Percentiles rank a stretch among this genome's conserved stretches.
These are phyloP conservation scores for Lasioglossum vierecki DNA, from an alignment of 2,888 invertebrate species.

Conservation along the genomic window DNA sequence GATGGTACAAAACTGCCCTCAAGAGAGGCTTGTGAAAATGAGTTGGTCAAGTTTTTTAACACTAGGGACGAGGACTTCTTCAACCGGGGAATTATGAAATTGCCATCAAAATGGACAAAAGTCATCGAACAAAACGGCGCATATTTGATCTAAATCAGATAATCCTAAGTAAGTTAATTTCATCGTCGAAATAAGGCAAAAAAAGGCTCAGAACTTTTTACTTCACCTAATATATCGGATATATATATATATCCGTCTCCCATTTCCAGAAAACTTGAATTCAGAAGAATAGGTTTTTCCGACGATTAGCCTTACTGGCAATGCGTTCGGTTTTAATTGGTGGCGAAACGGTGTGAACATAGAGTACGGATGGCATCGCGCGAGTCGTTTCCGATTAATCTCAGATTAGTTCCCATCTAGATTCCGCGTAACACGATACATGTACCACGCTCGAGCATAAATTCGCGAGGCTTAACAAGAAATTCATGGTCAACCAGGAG, in stretches of 20 bases:
- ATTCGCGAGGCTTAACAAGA: constrained; percentile 51
- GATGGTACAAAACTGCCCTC: no score
- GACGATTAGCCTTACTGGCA: background rate
- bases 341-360: constrained; percentile 5
- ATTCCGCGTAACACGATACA: constrained; percentile 22
- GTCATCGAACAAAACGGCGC: no score
- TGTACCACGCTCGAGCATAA: constrained; percentile 25
- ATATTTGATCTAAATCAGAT: no score
- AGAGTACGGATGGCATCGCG: background rate
- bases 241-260: background rate
- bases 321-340: background rate
- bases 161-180: no score
- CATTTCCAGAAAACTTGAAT: background rate
- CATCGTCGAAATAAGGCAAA: no score
- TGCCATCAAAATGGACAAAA: no score
- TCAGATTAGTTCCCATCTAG: constrained; percentile 38
- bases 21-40: no score
- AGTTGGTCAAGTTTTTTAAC: no score
- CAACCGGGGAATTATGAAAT: no score
- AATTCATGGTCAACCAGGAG: constrained; percentile 61
- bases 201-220: no score
- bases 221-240: no score
- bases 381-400: constrained; percentile 26
- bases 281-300: background rate
- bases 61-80: no score